Conservation (phyloP, 1,140 invertebrate species). For the Microplitis demolitor region DNA sequence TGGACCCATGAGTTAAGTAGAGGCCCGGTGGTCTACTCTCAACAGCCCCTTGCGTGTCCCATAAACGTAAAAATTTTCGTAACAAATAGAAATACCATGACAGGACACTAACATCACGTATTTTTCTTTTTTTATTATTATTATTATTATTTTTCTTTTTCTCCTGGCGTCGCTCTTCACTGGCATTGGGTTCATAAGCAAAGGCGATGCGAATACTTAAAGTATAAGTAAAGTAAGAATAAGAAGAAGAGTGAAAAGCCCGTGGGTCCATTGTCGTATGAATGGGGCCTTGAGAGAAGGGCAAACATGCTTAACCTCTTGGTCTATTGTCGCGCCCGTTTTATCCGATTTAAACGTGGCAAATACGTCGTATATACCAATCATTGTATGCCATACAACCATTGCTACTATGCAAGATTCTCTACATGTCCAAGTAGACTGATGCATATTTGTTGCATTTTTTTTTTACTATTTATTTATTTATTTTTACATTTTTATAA, state of each 20-base stretch:
- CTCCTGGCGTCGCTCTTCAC: no score
- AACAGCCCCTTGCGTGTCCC: constrained; percentile 3
- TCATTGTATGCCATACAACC: no score
- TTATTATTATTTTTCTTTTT: no score
- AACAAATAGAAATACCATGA: neutral
- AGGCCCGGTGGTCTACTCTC: constrained; percentile 18
- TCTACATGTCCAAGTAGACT: no score
- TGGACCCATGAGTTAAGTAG: neutral
- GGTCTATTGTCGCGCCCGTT: constrained; percentile 51
- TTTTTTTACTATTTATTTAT: no score
- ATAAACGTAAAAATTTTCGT: neutral
- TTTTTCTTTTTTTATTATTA: no score
- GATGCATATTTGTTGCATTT: no score
- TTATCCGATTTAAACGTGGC: constrained; percentile 56
- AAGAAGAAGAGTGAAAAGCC: constrained; percentile 51
- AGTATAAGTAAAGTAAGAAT: neutral
- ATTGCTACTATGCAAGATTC: no score
- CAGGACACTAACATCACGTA: neutral
- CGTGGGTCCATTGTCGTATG: constrained; percentile 52
- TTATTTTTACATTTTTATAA: no score
- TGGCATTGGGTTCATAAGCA: no score
- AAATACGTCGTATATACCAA: neutral
- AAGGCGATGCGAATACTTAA: no score
- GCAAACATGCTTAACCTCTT: constrained; percentile 60
- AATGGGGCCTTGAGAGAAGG: constrained; percentile 58